A percentile compares a stretch with the other conserved stretches of the same genome.
Evolutionary conservation across 35 echinoderm and acorn worm species (phyloP).

Genomic region (Anneissia japonica): DNA sequence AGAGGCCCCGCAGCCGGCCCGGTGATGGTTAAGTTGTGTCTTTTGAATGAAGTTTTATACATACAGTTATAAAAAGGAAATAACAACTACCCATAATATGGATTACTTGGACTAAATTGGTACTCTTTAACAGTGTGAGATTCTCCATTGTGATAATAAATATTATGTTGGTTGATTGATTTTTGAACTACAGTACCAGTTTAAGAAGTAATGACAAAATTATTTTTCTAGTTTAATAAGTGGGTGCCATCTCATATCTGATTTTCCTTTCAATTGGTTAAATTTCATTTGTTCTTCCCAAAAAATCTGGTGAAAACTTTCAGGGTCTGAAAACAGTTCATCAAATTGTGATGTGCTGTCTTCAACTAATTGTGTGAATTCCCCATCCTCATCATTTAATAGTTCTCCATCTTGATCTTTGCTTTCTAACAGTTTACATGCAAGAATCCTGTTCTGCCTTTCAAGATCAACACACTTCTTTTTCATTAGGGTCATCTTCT

Average conservation of each 20-base stretch:
- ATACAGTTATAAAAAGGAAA: too few relatives aligned
- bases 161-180: too few relatives aligned
- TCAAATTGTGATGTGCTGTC: neutral
- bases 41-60: too few relatives aligned
- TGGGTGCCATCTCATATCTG: neutral
- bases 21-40: too few relatives aligned
- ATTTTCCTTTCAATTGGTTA: neutral
- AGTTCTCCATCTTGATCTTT: neutral
- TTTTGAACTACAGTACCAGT: too few relatives aligned
- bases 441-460: neutral
- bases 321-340: neutral
- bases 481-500: neutral
- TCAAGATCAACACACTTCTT: neutral
- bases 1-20: too few relatives aligned
- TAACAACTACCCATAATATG: too few relatives aligned
- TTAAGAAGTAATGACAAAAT: too few relatives aligned
- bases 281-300: slow-evolving; percentile 9
- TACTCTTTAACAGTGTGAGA: too few relatives aligned
- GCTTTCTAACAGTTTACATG: neutral
- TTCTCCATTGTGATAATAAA: too few relatives aligned
- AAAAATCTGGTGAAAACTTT: neutral
- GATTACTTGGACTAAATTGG: too few relatives aligned
- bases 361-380: neutral
- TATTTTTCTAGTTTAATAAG: too few relatives aligned
- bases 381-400: neutral